Base-by-base conservation (phyloP, 1,140 invertebrate species). In the Teleogryllus occipitalis region DNA sequence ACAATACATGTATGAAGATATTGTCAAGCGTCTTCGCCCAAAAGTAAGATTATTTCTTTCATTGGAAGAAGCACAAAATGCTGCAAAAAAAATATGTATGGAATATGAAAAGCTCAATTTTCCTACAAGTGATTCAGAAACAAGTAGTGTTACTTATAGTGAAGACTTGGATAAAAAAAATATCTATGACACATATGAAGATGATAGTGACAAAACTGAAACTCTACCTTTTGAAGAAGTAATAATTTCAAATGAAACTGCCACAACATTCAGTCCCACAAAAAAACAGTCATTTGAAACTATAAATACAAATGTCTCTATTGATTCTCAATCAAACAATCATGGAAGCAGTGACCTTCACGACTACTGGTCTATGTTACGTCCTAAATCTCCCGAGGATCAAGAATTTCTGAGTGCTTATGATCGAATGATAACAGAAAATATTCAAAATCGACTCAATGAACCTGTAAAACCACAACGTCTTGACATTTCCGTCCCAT, bases 371-470 rank as follows among this genome's bases (percentile, higher is more conserved):
- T 10, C 10, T 65, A 65, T 65, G 54, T 18, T 65, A 14, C 54
- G 54, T 14, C 54, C 54, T 14, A 65, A 65, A 65, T 65, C 54
- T 75, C n/a, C 27, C 3, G 97, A 98, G 86, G 97, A 98, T 86
- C 91, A 96, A 18, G 96, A 98, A 83, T 98, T 98, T 84, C 90
- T 97, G 83, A 91, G 92, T 72, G 95, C 95, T 76, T 92, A 98
- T 83, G 97, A 99, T 83, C 96, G 94, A 87, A 97, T 98, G 94
- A 93, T 98, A 15, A 92, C 93, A 18, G 97, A 98, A 82, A 97
- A 95, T 84, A 94, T 97, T 82, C 93, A 97, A 82, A 96, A 97
- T 81, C 89, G 96, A 75, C 92, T 95, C 84, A 90, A 94, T 75
- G 96, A 98, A 85, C 91, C 91, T 0, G 87, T 94, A 0, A 94